Evolutionary conservation across 2,888 invertebrate genomes (phyloP).

Genomic region (Plagodis dolabraria): DNA sequence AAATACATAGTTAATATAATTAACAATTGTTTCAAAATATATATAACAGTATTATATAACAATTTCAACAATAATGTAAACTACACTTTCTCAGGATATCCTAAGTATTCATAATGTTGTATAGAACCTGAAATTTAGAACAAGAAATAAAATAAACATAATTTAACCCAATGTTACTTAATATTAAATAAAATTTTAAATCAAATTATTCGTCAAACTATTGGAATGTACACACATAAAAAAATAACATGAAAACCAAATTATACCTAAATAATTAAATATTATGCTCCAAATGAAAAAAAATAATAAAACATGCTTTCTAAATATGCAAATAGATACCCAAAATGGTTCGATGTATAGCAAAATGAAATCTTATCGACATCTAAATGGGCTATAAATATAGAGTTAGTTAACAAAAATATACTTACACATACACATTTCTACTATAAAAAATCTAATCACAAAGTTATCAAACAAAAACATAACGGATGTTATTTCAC

Average conservation of each 20-base stretch:
- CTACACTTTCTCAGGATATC: slow-evolving; percentile 24
- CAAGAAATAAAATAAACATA: slow-evolving; percentile 30
- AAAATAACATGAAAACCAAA: no score
- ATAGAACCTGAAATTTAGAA: slow-evolving; percentile 50
- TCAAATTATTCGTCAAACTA: no score
- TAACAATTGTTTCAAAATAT: background rate
- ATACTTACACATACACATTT: background rate
- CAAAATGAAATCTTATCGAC: no score
- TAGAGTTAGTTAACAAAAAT: background rate
- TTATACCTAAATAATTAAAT: no score
- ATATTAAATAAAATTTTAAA: background rate
- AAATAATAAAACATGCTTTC: background rate
- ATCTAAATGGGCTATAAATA: background rate
- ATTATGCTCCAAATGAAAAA: background rate
- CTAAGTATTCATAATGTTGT: slow-evolving; percentile 58
- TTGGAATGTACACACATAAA: no score
- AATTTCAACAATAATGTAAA: background rate
- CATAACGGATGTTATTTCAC: no score
- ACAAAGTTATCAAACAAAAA: no score
- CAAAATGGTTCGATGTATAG: background rate
- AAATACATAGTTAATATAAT: background rate
- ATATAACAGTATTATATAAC: background rate
- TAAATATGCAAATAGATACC: background rate
- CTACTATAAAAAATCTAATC: background rate
- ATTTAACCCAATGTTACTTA: background rate